Conservation (phyloP, 2,113 vertebrate genomes). For the Equus przewalskii region DNA sequence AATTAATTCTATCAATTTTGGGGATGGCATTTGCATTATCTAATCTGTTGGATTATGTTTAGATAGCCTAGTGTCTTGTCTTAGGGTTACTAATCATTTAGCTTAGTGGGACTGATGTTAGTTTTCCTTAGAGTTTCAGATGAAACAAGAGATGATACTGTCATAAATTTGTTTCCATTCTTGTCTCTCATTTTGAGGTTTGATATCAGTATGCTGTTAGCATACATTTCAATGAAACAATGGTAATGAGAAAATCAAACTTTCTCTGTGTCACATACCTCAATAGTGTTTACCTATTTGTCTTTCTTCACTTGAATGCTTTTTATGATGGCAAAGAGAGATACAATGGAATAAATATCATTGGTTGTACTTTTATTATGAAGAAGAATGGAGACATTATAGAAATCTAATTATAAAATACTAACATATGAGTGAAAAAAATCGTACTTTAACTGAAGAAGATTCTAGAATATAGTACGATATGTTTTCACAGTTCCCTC, state of each 20-base stretch:
- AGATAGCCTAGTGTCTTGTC: not conserved
- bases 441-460: not conserved
- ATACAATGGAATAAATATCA: not conserved
- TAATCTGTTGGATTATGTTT: not conserved
- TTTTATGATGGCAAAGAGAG: not conserved
- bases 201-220: not conserved
- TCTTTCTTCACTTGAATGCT: not conserved
- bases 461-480: not conserved
- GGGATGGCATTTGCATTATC: not conserved
- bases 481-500: not conserved
- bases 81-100: not conserved
- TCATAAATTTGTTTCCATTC: not conserved
- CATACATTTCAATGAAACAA: not conserved
- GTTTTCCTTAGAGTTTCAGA: not conserved
- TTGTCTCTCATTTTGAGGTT: not conserved
- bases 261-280: not conserved
- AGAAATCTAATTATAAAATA: not conserved
- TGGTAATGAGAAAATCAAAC: not conserved
- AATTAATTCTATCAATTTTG: not conserved
- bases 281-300: not conserved
- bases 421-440: not conserved
- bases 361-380: not conserved
- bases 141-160: not conserved
- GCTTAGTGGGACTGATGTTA: not conserved
- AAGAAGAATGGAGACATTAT: not conserved